A percentile compares a stretch with the other conserved stretches of the same genome.
These are phyloP conservation scores for Leucoraja erinaceus DNA, from an alignment of 2,113 vertebrate genomes.

Conservation along the genomic window DNA sequence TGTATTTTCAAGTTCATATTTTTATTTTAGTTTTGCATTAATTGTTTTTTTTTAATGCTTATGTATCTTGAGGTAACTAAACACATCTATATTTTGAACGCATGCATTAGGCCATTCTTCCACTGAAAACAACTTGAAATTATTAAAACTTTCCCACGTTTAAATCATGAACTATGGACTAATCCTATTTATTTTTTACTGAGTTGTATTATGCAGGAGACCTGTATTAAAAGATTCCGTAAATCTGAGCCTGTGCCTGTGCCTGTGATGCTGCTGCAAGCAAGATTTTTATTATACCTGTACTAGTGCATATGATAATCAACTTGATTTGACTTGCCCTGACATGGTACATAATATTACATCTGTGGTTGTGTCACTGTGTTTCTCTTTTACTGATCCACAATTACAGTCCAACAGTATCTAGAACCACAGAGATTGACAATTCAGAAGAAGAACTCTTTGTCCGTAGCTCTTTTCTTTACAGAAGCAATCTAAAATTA, in stretches of 20 bases:
- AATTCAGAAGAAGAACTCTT: background rate
- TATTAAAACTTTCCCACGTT: background rate
- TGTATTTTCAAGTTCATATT: background rate
- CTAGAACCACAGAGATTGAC: background rate
- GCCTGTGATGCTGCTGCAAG: no score
- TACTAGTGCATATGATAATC: no score
- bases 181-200: background rate
- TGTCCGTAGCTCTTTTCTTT: background rate
- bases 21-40: background rate
- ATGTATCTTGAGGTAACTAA: background rate
- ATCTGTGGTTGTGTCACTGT: background rate
- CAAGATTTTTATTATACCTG: no score
- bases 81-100: background rate
- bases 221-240: background rate
- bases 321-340: no score
- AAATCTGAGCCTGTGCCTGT: no score
- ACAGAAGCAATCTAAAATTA: background rate
- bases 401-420: background rate
- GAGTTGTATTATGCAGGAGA: background rate
- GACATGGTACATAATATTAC: background rate
- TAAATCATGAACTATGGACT: background rate
- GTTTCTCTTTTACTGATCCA: background rate
- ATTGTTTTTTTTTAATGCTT: background rate
- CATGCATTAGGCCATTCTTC: background rate
- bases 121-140: background rate